A percentile compares a stretch with the other conserved stretches of the same genome.
Evolutionary conservation across 2,888 invertebrate genomes (phyloP).

Genomic region (Onthophagus sagittarius): DNA sequence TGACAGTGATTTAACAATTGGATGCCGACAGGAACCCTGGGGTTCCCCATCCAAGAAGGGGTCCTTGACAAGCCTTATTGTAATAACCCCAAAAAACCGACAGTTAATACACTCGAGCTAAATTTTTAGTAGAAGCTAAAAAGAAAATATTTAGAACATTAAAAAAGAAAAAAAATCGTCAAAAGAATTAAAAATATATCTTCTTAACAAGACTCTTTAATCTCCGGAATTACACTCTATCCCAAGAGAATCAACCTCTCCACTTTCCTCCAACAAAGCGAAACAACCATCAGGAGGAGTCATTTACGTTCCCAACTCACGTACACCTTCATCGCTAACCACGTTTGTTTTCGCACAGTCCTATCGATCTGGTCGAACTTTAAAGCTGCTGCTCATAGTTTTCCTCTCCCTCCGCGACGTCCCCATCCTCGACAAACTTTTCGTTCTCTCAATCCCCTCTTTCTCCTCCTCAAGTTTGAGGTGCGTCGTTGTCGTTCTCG

Average conservation of each 20-base stretch:
- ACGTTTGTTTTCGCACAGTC: background rate
- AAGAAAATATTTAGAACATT: background rate
- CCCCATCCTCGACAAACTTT: no score
- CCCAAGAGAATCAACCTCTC: background rate
- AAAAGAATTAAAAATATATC: background rate
- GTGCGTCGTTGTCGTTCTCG: slow-evolving; percentile 17
- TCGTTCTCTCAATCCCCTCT: background rate
- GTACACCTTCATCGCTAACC: background rate
- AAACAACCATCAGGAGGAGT: background rate
- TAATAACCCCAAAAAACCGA: background rate
- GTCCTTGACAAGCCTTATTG: background rate
- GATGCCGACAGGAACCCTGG: background rate
- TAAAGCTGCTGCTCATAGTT: slow-evolving; percentile 6
- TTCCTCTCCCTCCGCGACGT: background rate
- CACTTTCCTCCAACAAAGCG: background rate
- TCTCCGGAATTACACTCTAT: background rate
- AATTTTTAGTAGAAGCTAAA: no score
- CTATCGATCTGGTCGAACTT: slow-evolving; percentile 3
- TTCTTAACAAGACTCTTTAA: background rate
- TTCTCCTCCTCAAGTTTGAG: background rate
- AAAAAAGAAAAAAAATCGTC: background rate
- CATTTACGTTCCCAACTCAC: background rate
- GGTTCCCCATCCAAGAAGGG: background rate
- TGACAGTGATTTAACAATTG: background rate
- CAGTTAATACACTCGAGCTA: background rate